Conservation (phyloP, 2,888 invertebrate genomes). For the Timema podura region DNA sequence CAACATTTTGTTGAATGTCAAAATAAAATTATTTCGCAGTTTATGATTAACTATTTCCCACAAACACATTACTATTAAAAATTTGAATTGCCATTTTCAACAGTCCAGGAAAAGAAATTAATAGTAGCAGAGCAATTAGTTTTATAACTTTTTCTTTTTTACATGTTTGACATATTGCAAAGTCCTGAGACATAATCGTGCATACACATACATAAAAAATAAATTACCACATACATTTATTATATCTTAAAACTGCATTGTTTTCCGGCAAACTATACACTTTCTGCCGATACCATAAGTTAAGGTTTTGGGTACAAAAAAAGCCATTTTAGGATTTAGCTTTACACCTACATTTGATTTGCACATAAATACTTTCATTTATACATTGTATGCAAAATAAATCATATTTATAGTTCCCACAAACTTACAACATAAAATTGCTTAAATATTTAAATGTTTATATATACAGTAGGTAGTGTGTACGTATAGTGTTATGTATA, state of each 20-base stretch:
- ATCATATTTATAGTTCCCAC: background rate
- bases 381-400: background rate
- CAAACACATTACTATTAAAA: background rate
- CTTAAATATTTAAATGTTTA: background rate
- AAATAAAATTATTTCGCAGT: too few species aligned
- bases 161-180: constrained; percentile 13
- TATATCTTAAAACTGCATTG: constrained; percentile 6
- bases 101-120: background rate
- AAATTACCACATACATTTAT: constrained; percentile 22
- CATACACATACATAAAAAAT: constrained; percentile 18
- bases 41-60: background rate
- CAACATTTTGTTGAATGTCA: too few species aligned
- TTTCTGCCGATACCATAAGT: constrained; percentile 13
- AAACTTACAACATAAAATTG: background rate
- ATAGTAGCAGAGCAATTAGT: constrained; percentile 1
- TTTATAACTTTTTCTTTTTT: background rate
- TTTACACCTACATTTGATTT: constrained; percentile 10
- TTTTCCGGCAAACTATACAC: constrained; percentile 8
- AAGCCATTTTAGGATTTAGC: background rate
- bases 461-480: background rate
- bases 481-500: background rate
- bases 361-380: background rate
- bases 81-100: too few species aligned
- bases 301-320: constrained; percentile 5
- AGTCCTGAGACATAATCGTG: constrained; percentile 19